Evolutionary conservation across 2,888 invertebrate genomes (phyloP).

Genomic region (Metopia argyrocephala): DNA sequence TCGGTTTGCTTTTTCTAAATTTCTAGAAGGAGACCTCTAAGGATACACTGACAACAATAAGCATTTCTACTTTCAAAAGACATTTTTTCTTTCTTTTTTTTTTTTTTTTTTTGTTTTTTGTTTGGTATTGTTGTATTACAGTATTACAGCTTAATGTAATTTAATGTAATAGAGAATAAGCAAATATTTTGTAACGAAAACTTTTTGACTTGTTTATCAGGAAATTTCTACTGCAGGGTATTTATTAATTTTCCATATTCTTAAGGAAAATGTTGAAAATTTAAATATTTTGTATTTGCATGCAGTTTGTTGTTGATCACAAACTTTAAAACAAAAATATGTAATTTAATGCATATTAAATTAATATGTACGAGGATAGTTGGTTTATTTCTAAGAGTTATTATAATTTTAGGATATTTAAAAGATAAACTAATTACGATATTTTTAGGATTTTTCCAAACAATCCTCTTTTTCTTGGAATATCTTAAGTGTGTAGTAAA

Average conservation of each 20-base stretch:
- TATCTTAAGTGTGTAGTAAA: neutral
- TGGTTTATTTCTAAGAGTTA: no score
- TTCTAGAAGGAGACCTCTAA: neutral
- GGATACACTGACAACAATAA: conserved; percentile 1
- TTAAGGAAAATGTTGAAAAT: neutral
- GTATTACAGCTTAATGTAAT: neutral
- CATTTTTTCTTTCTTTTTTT: no score
- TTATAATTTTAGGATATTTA: neutral
- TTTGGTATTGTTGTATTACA: no score
- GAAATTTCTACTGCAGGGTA: conserved; percentile 34
- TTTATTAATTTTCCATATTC: conserved; percentile 10
- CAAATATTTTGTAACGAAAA: neutral
- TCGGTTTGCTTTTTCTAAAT: conserved; percentile 15
- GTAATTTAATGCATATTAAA: conserved; percentile 44
- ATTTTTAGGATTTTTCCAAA: neutral
- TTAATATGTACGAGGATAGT: neutral
- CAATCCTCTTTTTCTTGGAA: neutral
- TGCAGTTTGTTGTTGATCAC: conserved; percentile 12
- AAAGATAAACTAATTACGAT: neutral
- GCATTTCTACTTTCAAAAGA: neutral
- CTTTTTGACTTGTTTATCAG: neutral
- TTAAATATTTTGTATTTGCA: neutral
- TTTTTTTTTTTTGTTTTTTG: no score
- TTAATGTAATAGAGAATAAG: conserved; percentile 17
- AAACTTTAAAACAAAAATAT: conserved; percentile 27